phyloP scores from a whole-genome alignment of 2,797 vertebrate species.

The Phylloscopus collybita region DNA sequence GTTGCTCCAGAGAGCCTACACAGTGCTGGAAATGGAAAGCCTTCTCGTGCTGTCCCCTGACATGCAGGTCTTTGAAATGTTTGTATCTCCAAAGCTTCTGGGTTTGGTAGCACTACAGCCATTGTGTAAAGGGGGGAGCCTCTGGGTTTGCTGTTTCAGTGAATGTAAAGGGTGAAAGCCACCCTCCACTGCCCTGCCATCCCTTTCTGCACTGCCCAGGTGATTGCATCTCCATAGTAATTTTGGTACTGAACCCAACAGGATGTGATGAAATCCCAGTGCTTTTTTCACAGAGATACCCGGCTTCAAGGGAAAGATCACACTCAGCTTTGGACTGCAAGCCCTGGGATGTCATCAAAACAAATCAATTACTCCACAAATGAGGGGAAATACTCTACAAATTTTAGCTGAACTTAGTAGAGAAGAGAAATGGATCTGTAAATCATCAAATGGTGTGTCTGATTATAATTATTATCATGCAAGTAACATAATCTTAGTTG shows the following conservation, averaged over 20 bases:
- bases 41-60: background rate
- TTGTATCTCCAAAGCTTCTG: background rate
- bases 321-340: background rate
- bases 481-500: slow-evolving; percentile 28
- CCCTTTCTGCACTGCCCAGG: background rate
- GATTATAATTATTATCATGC: slow-evolving; percentile 47
- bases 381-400: slow-evolving; percentile 6
- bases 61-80: background rate
- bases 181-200: background rate
- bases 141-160: background rate
- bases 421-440: slow-evolving; percentile 33
- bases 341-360: background rate
- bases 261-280: background rate
- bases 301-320: background rate
- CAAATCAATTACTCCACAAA: slow-evolving; percentile 36
- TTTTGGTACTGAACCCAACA: background rate
- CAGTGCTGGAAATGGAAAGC: background rate
- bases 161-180: background rate
- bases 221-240: background rate
- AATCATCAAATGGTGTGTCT: background rate
- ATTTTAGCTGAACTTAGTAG: slow-evolving; percentile 40
- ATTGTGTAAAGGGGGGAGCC: background rate
- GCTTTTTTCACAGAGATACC: background rate
- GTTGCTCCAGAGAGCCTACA: background rate
- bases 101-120: background rate